These are phyloP conservation scores for Cygnus olor DNA, from an alignment of 2,797 vertebrate species.

Conservation along the genomic window DNA sequence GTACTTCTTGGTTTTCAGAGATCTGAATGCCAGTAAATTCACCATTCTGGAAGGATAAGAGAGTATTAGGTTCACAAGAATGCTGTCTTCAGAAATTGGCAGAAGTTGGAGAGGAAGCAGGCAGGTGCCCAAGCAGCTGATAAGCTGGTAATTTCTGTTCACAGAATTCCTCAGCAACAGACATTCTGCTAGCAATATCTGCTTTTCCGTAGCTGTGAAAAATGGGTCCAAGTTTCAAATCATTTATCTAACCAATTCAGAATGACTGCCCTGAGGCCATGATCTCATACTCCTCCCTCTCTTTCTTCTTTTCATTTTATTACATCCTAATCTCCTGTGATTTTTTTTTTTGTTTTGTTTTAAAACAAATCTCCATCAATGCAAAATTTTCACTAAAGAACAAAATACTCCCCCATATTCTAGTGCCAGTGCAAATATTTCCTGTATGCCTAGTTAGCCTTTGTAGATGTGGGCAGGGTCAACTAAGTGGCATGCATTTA, in stretches of 20 bases:
- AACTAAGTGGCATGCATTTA: accelerated
- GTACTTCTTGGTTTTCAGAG: conserved; percentile 50
- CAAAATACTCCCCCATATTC: neutral
- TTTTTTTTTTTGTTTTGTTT: neutral
- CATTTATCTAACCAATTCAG: neutral
- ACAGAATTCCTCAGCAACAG: neutral
- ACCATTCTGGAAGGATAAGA: conserved; percentile 59
- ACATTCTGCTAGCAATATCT: neutral
- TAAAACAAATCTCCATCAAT: neutral
- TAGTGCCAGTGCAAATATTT: neutral
- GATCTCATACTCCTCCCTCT: neutral
- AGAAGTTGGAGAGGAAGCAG: neutral
- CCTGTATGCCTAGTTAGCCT: neutral
- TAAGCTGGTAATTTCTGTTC: neutral
- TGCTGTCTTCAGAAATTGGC: neutral
- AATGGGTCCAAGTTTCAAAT: conserved; percentile 1
- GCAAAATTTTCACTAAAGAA: neutral
- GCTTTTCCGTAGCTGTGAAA: conserved; percentile 4
- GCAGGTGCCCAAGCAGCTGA: neutral
- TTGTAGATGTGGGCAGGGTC: neutral
- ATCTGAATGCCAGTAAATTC: conserved; percentile 59
- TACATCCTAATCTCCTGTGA: neutral
- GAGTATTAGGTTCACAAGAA: conserved; percentile 30
- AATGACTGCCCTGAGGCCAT: neutral
- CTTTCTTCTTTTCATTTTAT: neutral